phyloP scores from a whole-genome alignment of 1,140 invertebrate genomes.

The Campodea augens region DNA sequence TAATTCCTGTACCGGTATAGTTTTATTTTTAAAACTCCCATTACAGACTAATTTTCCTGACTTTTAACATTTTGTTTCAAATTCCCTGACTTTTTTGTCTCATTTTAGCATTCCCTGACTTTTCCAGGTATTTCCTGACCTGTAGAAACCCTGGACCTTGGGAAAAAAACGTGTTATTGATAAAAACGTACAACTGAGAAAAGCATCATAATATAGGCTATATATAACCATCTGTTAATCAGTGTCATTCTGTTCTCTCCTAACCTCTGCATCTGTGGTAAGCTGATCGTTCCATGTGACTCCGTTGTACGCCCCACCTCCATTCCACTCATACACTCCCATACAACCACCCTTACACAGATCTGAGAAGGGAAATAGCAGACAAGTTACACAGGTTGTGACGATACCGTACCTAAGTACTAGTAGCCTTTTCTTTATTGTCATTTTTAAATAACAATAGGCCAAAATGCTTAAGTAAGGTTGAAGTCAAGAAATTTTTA shows the following conservation, averaged over 20 bases:
- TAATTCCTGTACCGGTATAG: constrained; percentile 5
- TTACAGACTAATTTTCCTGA: constrained; percentile 7
- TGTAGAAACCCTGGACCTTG: too few relatives aligned
- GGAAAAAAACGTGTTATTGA: too few relatives aligned
- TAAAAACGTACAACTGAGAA: constrained; percentile 1
- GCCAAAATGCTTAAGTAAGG: not conserved
- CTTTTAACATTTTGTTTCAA: too few relatives aligned
- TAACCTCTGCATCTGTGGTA: constrained; percentile 57
- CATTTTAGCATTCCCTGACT: too few relatives aligned
- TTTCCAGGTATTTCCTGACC: too few relatives aligned
- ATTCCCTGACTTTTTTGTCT: too few relatives aligned
- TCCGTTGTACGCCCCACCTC: constrained; percentile 44
- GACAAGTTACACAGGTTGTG: too few relatives aligned
- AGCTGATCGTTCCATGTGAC: constrained; percentile 58
- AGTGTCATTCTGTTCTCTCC: constrained; percentile 12
- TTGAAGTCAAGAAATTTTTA: constrained; percentile 2
- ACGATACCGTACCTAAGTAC: too few relatives aligned
- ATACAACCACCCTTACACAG: constrained; percentile 56
- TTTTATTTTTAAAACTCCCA: not conserved
- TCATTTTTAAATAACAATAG: not conserved
- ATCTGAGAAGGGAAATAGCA: constrained; percentile 24
- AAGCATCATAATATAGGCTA: not conserved
- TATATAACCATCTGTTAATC: not conserved
- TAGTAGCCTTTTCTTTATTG: too few relatives aligned
- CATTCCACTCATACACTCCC: constrained; percentile 62